A percentile compares a stretch with the other conserved stretches of the same genome.
Evolutionary conservation across 2,797 vertebrate genomes (phyloP).

Genomic region (Todus mexicanus): DNA sequence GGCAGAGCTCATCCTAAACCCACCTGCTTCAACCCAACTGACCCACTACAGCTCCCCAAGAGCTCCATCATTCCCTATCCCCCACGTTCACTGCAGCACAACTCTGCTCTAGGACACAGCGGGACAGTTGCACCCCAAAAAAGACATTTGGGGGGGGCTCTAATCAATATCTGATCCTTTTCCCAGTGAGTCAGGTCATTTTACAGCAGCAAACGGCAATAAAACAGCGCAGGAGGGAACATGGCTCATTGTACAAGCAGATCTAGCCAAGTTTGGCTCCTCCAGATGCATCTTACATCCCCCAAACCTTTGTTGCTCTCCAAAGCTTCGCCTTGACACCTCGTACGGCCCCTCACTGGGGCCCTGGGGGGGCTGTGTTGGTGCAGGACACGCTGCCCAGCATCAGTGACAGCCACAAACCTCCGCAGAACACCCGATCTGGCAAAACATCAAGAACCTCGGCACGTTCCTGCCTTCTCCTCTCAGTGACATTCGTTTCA

Average conservation of each 20-base stretch:
- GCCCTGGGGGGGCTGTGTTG: too few relatives aligned
- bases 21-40: background rate
- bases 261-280: background rate
- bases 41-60: background rate
- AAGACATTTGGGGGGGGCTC: too few relatives aligned
- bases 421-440: too few relatives aligned
- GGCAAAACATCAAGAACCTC: background rate
- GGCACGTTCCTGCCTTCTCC: background rate
- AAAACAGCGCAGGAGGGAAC: background rate
- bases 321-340: background rate
- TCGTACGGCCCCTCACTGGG: too few relatives aligned
- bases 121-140: too few relatives aligned
- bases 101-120: too few relatives aligned
- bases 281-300: background rate
- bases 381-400: too few relatives aligned
- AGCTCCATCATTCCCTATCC: background rate
- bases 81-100: too few relatives aligned
- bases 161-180: too few relatives aligned
- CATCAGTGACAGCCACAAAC: background rate
- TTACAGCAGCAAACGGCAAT: background rate
- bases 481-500: background rate
- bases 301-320: too few relatives aligned
- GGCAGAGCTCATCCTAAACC: background rate
- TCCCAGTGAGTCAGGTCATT: too few relatives aligned
- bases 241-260: too few relatives aligned